Evolutionary conservation across 2,888 invertebrate genomes (phyloP).

Genomic region (Cataglyphis altisquamis): DNA sequence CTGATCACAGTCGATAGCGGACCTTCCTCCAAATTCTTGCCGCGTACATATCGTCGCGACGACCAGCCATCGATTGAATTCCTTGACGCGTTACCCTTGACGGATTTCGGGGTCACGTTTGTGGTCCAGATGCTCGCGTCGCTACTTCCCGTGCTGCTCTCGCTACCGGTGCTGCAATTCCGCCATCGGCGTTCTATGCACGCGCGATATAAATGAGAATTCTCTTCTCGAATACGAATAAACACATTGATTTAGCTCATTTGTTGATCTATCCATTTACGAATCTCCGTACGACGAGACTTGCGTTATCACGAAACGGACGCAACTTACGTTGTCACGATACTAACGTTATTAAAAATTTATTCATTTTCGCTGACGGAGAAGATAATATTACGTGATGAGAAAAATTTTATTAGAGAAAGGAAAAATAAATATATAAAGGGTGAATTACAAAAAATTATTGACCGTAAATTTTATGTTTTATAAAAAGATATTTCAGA

Average conservation of each 20-base stretch:
- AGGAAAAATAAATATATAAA: not conserved
- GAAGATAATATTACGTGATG: not conserved
- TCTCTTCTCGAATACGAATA: not conserved
- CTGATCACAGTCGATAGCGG: constrained; percentile 70
- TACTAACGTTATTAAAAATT: not conserved
- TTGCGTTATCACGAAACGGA: not conserved
- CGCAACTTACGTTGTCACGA: not conserved
- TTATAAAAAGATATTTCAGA: not conserved
- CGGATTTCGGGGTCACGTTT: constrained; percentile 77
- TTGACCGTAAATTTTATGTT: not conserved
- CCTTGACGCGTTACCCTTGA: constrained; percentile 69
- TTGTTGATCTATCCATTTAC: constrained; percentile 30
- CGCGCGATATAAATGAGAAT: constrained; percentile 11
- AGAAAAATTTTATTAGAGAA: not conserved
- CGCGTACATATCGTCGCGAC: constrained; percentile 74
- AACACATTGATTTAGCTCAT: not conserved
- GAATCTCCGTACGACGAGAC: not conserved
- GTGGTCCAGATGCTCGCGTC: constrained; percentile 83
- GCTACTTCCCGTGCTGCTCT: constrained; percentile 84
- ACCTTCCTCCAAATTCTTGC: constrained; percentile 80
- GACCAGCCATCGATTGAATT: constrained; percentile 74
- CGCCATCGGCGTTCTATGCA: constrained; percentile 81
- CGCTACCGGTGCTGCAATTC: constrained; percentile 83
- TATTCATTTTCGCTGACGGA: not conserved
- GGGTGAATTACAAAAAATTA: not conserved